Evolutionary conservation across 2,113 vertebrate species (phyloP).

Genomic region (Microcebus lehilahytsara): DNA sequence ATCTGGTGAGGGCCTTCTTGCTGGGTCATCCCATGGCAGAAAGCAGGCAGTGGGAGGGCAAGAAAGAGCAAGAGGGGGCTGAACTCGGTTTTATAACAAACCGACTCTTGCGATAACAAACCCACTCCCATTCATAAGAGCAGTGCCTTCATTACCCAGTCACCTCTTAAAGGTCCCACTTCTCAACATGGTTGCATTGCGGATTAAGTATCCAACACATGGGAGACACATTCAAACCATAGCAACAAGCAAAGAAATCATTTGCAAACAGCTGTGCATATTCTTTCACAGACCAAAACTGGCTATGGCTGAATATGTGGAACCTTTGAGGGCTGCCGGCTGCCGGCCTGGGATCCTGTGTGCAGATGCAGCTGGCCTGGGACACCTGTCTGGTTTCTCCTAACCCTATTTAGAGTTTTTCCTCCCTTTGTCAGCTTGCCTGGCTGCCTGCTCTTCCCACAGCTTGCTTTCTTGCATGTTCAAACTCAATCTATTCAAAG

Average conservation of each 20-base stretch:
- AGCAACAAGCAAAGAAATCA: not conserved
- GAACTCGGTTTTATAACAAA: not conserved
- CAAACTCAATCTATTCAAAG: not conserved
- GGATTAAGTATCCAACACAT: not conserved
- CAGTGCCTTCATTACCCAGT: not conserved
- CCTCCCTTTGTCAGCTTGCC: not conserved
- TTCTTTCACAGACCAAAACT: not conserved
- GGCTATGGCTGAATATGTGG: not conserved
- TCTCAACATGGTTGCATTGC: not conserved
- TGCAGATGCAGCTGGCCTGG: not conserved
- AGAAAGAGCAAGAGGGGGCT: not conserved
- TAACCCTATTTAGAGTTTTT: not conserved
- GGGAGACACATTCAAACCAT: not conserved
- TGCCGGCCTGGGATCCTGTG: not conserved
- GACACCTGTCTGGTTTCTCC: not conserved
- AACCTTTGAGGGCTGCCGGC: rapidly evolving
- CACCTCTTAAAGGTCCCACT: not conserved
- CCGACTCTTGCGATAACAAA: not conserved
- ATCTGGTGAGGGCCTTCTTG: not conserved
- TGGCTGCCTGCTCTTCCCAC: not conserved
- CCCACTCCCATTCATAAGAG: not conserved
- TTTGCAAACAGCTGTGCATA: not conserved
- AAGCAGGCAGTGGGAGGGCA: not conserved
- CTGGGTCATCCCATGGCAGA: not conserved
- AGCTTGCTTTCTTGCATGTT: not conserved